Evolutionary conservation across 2,797 vertebrate species (phyloP).

Genomic region (Macropus fuliginosus): DNA sequence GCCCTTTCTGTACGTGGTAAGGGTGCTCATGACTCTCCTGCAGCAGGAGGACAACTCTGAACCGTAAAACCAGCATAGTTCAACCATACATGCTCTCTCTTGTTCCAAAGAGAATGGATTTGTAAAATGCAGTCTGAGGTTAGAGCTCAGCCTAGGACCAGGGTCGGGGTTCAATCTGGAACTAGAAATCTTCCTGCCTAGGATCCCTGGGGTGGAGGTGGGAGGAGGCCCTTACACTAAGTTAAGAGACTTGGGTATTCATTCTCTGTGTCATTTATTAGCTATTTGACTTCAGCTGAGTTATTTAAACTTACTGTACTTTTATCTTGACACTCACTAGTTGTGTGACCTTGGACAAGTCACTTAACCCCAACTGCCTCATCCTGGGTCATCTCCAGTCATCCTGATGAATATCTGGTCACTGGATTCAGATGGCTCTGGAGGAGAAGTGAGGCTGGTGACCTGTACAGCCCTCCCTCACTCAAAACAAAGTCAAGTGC

Average conservation of each 20-base stretch:
- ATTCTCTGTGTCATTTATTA: neutral
- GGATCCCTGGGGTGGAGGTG: neutral
- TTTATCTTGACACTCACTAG: no score
- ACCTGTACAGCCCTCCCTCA: no score
- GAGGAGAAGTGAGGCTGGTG: no score
- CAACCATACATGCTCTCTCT: neutral
- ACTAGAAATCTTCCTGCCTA: neutral
- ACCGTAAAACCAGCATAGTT: neutral
- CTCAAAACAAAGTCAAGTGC: no score
- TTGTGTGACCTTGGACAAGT: no score
- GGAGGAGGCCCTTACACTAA: neutral
- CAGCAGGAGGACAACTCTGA: neutral
- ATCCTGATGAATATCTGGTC: no score
- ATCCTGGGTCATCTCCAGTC: no score
- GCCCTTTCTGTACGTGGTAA: neutral
- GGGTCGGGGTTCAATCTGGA: neutral
- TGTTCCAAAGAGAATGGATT: neutral
- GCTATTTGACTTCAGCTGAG: neutral
- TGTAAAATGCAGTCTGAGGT: neutral
- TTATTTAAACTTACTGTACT: neutral
- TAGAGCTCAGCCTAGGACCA: neutral
- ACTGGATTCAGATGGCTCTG: no score
- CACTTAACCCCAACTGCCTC: no score
- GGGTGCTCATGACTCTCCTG: neutral
- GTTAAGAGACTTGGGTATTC: neutral